Base-by-base conservation (phyloP, 2,888 invertebrate genomes). In the Cantharis flavilabris region DNA sequence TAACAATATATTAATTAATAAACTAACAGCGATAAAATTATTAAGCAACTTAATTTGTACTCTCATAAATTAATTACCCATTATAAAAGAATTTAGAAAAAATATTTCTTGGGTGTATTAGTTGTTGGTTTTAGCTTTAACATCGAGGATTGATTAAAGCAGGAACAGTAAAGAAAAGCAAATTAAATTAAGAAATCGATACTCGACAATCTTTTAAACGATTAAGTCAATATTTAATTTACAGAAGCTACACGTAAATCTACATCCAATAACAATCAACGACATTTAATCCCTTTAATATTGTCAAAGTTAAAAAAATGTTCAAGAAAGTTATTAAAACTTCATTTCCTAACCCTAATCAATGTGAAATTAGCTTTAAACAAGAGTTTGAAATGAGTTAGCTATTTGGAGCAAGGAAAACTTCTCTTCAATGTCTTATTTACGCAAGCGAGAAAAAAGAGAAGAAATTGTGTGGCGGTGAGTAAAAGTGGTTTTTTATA, bases 131-230 rank as follows among this genome's bases (percentile, higher is more conserved):
- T n/a, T 49, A n/a, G 49, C 49, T 49, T 49, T n/a, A 49, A n/a
- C 49, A 49, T 49, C 49, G 7, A 49, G n/a, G 49, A 49, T 49
- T 49, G 49, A 49, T 49, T 49, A 49, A 49, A 49, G 49, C n/a
- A 49, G 49, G 49, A 49, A 49, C 49, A n/a, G 49, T 20, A 64
- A 64, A 64, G 64, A 64, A 64, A 64, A 64, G 64, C 18, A 64
- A 67, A 67, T 67, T 67, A 67, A 16, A 67, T 67, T 67, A 20
- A n/a, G 65, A 67, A 67, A 67, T 67, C 65, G 26, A 67, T 67
- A 67, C 18, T 64, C 20, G 64, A 64, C 20, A 64, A 64, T 67
- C 65, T 67, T 18, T 67, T 67, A 67, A 67, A 67, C 65, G 65
- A 26, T 67, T 64, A n/a, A 26, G 65, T 23, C 65, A 67, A 67